Evolutionary conservation across 2,797 vertebrate genomes (phyloP), one percentile per base, ranked within the genome.

Genomic region (Leptodactylus fallax): DNA sequence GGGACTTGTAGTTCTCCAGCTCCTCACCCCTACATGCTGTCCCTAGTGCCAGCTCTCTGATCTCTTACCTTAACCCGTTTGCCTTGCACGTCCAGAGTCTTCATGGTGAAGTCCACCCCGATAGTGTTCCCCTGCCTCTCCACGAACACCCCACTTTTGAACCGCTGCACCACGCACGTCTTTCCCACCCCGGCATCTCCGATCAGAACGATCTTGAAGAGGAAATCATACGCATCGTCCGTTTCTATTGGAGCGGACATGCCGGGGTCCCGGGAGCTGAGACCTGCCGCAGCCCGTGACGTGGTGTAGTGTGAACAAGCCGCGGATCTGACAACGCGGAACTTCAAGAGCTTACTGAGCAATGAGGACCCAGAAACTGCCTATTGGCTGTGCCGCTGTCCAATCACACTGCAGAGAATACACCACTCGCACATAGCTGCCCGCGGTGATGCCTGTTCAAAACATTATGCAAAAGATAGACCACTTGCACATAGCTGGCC

Each of bases 101-200:
- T 96, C 96, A 97, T 96, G 88, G 96, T 97, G 90, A 97, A 97
- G 91, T 97, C 96, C 87, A 97, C 96, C 61, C 96, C 96, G 88
- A 97, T 96, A 71, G 96, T 97, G 92, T 94, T 97, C 76, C 96
- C 96, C 86, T 97, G 96, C 56, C 96, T 94, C 92, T 96, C 96
- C 58, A 94, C 92, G 91, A 97, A 97, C 87, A 92, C 91, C 13
- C 96, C 96, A 0, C 94, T 96, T 85, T 96, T 96, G 93, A 97
- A 96, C 53, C 96, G 95, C 93, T 96, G 96, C 63, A 96, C 96
- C 77, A 97, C 95, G 90, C 96, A 96, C 58, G 96, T 97, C 93
- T 97, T 97, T 79, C 96, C 96, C 88, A 97, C 96, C 89, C 95
- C 96, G 88, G 96, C 96, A 90, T 97, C 96, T 61, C 96, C 96